These are phyloP conservation scores for Sturnira hondurensis DNA, from an alignment of 2,113 vertebrate species.

Conservation along the genomic window DNA sequence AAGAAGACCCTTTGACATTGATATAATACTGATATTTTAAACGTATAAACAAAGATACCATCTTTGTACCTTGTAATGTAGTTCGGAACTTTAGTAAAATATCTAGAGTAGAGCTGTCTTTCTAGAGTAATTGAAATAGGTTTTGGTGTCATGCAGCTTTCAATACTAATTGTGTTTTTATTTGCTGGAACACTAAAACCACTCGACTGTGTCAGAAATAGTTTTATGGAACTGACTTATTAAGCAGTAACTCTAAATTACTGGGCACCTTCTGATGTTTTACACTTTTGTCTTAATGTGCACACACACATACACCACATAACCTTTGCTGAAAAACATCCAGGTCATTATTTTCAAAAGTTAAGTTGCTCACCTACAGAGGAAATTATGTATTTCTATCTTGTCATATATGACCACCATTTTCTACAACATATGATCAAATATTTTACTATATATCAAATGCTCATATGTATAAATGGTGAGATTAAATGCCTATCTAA, in stretches of 20 bases:
- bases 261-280: not conserved
- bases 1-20: too few relatives aligned
- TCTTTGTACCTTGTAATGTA: not conserved
- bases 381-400: constrained; percentile 9
- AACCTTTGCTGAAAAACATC: not conserved
- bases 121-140: not conserved
- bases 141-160: too few relatives aligned
- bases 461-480: not conserved
- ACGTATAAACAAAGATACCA: not conserved
- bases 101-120: not conserved
- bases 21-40: not conserved
- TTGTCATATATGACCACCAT: not conserved
- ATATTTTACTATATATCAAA: not conserved
- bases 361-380: not conserved
- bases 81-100: not conserved
- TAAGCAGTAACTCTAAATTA: constrained; percentile 12
- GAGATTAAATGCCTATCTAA: not conserved
- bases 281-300: not conserved
- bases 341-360: constrained; percentile 14
- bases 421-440: not conserved
- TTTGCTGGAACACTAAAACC: not conserved
- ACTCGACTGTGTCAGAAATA: not conserved
- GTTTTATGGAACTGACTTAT: not conserved
- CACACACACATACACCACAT: not conserved
- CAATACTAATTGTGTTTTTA: not conserved